Conservation (phyloP, 2,113 vertebrate genomes). For the Zingel zingel region DNA sequence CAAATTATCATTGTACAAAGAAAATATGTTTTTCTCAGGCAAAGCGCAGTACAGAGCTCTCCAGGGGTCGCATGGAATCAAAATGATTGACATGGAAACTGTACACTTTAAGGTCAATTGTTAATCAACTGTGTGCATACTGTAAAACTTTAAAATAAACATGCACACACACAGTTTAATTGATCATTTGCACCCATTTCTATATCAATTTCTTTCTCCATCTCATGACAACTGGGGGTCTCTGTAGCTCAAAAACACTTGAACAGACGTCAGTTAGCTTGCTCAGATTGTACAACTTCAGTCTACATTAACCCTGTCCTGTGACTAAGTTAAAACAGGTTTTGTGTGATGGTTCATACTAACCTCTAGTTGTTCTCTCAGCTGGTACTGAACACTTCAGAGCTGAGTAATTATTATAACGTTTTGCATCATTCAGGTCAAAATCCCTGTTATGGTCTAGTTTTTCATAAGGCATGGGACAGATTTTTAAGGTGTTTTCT, state of each 20-base stretch:
- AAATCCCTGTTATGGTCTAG: neutral
- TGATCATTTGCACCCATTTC: conserved; percentile 15
- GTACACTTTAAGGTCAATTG: neutral
- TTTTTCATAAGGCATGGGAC: conserved; percentile 6
- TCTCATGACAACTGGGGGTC: conserved; percentile 19
- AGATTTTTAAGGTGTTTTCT: conserved; percentile 13
- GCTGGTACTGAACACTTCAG: conserved; percentile 40
- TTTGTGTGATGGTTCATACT: conserved; percentile 59
- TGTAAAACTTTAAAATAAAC: conserved; percentile 6
- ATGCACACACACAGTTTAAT: neutral
- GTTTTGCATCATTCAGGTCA: conserved; percentile 50
- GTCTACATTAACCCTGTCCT: conserved; percentile 12
- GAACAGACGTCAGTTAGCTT: too few species aligned
- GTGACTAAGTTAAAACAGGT: conserved; percentile 15
- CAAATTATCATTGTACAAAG: neutral
- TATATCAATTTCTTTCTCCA: conserved; percentile 17
- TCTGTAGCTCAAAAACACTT: conserved; percentile 20
- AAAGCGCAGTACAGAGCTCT: conserved; percentile 20
- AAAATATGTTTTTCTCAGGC: conserved; percentile 3
- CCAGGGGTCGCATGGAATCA: conserved; percentile 12
- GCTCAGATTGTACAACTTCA: neutral
- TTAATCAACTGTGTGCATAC: conserved; percentile 12
- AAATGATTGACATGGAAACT: conserved; percentile 8
- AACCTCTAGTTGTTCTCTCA: conserved; percentile 67
- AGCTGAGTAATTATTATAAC: conserved; percentile 30